Evolutionary conservation across 2,113 vertebrate species (phyloP).

Genomic region (Triplophysa dalaica): DNA sequence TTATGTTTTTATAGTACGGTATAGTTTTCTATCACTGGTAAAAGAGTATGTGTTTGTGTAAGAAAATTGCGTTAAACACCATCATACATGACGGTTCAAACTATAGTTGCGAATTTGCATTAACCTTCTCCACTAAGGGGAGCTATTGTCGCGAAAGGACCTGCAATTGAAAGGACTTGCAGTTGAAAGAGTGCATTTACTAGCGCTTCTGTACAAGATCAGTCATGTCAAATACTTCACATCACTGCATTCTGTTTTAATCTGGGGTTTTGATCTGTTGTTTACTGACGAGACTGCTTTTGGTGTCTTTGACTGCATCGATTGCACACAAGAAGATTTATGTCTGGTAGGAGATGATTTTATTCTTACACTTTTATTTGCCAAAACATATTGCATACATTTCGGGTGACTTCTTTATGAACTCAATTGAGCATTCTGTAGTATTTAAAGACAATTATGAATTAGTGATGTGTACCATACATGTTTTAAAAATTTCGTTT

Average conservation of each 20-base stretch:
- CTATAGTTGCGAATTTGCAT: not conserved
- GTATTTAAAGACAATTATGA: not conserved
- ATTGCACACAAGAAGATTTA: constrained; percentile 1
- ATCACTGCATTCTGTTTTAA: constrained; percentile 36
- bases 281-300: constrained; percentile 2
- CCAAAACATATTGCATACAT: not conserved
- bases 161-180: constrained; percentile 11
- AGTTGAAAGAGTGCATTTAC: constrained; percentile 36
- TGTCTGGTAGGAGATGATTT: constrained; percentile 44
- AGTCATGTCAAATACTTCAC: constrained; percentile 30
- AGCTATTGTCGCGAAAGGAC: constrained; percentile 25
- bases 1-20: too few species aligned
- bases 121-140: constrained; percentile 7
- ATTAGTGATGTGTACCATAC: too few species aligned
- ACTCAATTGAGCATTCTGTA: not conserved
- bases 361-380: constrained; percentile 21
- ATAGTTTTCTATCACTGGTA: too few species aligned
- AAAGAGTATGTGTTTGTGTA: too few species aligned
- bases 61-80: too few species aligned
- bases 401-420: not conserved
- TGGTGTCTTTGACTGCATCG: constrained; percentile 4
- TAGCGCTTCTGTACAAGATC: constrained; percentile 32
- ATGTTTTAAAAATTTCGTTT: not conserved
- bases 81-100: too few species aligned
- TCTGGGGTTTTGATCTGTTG: constrained; percentile 10